These are phyloP conservation scores for Heterochromis multidens DNA, from an alignment of 2,113 vertebrate species.

Conservation along the genomic window DNA sequence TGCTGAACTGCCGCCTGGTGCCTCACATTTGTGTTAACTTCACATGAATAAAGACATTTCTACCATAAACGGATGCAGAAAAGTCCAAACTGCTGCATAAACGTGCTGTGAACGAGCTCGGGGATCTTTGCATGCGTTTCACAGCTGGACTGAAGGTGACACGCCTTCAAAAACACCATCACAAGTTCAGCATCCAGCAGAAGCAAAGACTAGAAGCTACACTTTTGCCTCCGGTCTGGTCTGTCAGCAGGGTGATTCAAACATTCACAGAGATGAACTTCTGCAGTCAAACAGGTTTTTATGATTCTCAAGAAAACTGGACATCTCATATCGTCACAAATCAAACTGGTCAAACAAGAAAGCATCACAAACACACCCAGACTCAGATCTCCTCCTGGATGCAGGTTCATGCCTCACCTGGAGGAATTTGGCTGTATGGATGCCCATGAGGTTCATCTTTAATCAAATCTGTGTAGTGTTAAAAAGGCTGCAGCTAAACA, in stretches of 20 bases:
- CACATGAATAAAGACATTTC: neutral
- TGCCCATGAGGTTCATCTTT: neutral
- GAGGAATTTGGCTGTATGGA: too few relatives aligned
- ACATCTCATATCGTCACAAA: neutral
- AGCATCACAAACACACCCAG: too few relatives aligned
- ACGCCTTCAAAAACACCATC: neutral
- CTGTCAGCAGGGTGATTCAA: neutral
- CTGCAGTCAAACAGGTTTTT: neutral
- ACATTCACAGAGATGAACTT: neutral
- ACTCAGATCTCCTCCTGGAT: too few relatives aligned
- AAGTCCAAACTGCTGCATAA: too few relatives aligned
- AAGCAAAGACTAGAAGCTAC: too few relatives aligned
- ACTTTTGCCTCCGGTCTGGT: too few relatives aligned
- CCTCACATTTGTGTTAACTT: neutral
- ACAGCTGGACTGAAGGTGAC: neutral
- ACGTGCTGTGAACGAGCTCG: too few relatives aligned
- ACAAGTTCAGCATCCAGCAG: neutral
- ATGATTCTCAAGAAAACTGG: neutral
- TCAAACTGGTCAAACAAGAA: too few relatives aligned
- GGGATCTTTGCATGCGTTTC: too few relatives aligned
- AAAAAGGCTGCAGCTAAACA: neutral
- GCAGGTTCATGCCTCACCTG: too few relatives aligned
- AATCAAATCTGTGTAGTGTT: neutral
- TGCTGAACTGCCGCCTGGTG: too few relatives aligned
- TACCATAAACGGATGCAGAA: too few relatives aligned